These are phyloP conservation scores for Melitaea athalia DNA, from an alignment of 2,888 invertebrate genomes.

Conservation along the genomic window DNA sequence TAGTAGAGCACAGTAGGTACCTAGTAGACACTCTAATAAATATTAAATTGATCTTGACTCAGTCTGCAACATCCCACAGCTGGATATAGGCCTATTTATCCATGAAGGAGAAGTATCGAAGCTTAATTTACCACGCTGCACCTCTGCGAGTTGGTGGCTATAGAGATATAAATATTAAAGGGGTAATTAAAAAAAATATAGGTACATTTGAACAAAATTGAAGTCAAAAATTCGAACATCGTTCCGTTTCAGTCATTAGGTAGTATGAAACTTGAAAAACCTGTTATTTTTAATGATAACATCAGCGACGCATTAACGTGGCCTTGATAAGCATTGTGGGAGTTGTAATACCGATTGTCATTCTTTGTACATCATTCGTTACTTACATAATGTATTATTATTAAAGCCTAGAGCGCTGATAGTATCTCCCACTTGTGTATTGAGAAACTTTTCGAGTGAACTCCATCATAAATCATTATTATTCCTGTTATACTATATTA, in stretches of 20 bases:
- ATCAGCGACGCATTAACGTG: slow-evolving; percentile 25
- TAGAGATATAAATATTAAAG: too few species aligned
- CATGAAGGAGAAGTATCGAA: too few species aligned
- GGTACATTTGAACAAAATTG: background rate
- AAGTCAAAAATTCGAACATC: background rate
- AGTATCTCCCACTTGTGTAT: slow-evolving; percentile 19
- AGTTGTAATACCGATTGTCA: slow-evolving; percentile 30
- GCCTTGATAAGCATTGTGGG: slow-evolving; percentile 31
- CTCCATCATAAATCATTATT: background rate
- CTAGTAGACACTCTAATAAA: too few species aligned
- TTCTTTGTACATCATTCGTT: slow-evolving; percentile 23
- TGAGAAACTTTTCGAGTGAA: slow-evolving; percentile 11
- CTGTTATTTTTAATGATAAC: slow-evolving; percentile 23
- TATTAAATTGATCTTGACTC: too few species aligned
- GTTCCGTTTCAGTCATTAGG: slow-evolving; percentile 1
- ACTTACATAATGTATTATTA: slow-evolving; percentile 28
- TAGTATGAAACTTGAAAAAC: slow-evolving; percentile 22
- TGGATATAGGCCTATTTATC: too few species aligned
- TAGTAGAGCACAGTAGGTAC: too few species aligned
- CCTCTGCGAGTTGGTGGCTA: too few species aligned
- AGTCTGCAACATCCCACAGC: too few species aligned
- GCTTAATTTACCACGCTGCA: too few species aligned
- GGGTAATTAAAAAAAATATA: background rate
- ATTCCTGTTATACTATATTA: background rate
- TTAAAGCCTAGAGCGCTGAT: slow-evolving; percentile 21